Evolutionary conservation across 1,140 invertebrate species (phyloP), one percentile per base, ranked within the genome.

Genomic region (Muscidifurax raptorellus): DNA sequence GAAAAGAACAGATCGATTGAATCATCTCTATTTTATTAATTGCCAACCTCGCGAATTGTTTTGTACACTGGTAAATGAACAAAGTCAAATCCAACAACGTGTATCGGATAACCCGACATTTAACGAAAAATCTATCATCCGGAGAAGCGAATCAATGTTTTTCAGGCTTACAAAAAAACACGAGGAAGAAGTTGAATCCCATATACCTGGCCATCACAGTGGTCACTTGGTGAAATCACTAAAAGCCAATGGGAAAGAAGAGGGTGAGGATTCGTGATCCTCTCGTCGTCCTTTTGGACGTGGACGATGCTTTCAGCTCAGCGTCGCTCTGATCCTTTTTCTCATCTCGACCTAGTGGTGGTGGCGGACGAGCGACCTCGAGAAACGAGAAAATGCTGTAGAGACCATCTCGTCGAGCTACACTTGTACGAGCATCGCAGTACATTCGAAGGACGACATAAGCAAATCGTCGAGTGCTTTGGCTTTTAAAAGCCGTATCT

Each of bases 191-290:
- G 67, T 12, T 27, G 44, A 30, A 69, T 30, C 28, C 12, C 12
- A 10, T 36, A 32, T 74, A 32, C 15, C 3, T 74, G 13, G 25
- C n/a, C 27, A 64, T 64, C 47, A 64, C 47, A 30, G 44, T 22
- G 76, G 47, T 28, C 27, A 64, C 47, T 78, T 78, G 76, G 47
- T 32, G 47, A 64, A 78, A 78, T 78, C 47, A 78, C 76, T 78
- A 78, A 78, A 32, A 64, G 76, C 47, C 76, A 30, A 78, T 52
- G 28, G 13, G 22, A 40, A 32, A 32, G 71, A 74, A 32, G 47
- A 64, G 27, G 36, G 27, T 18, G n/a, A 78, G 40, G 74, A 74
- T 74, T 36, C 67, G 67, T 30, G 28, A 28, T 69, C 28, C 28
- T 69, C 10, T 30, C 71, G 32, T 74, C 71, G 32, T 74, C 71